Percentiles rank a stretch among this genome's conserved stretches.
Evolutionary conservation across 2,797 vertebrate species (phyloP).

Genomic region (Protonibea diacanthus): DNA sequence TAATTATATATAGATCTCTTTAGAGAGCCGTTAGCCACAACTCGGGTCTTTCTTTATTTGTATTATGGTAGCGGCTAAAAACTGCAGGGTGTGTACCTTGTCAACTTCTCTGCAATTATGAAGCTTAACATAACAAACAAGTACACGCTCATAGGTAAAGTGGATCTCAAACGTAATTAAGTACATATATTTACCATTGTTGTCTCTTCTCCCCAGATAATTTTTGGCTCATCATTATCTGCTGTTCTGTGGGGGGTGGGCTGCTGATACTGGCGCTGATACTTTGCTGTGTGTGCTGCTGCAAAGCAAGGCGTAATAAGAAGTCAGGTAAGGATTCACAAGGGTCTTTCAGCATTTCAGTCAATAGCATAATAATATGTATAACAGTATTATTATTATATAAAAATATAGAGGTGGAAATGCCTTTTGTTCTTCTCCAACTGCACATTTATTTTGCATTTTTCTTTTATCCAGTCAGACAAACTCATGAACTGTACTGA

Average conservation of each 20-base stretch:
- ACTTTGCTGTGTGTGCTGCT: slow-evolving; percentile 22
- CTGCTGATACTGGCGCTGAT: slow-evolving; percentile 14
- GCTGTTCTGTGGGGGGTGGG: background rate
- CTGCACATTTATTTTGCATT: background rate
- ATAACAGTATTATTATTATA: no score
- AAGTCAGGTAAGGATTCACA: slow-evolving; percentile 37
- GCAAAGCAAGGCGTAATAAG: background rate
- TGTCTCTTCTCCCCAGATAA: slow-evolving; percentile 44
- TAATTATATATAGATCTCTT: background rate
- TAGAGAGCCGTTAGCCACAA: background rate
- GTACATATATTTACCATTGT: background rate
- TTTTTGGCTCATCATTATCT: background rate
- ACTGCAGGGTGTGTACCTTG: background rate
- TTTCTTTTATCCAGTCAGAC: slow-evolving; percentile 11
- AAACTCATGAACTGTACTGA: no score
- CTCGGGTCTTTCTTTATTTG: no score
- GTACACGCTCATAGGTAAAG: background rate
- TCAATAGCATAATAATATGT: background rate
- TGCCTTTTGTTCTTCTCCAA: background rate
- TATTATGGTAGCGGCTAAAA: background rate
- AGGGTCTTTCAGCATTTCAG: background rate
- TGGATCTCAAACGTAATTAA: background rate
- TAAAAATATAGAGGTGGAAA: background rate
- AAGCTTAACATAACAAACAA: background rate
- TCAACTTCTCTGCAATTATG: background rate